These are phyloP conservation scores for Achlya flavicornis DNA, from an alignment of 2,888 invertebrate species.

Conservation along the genomic window DNA sequence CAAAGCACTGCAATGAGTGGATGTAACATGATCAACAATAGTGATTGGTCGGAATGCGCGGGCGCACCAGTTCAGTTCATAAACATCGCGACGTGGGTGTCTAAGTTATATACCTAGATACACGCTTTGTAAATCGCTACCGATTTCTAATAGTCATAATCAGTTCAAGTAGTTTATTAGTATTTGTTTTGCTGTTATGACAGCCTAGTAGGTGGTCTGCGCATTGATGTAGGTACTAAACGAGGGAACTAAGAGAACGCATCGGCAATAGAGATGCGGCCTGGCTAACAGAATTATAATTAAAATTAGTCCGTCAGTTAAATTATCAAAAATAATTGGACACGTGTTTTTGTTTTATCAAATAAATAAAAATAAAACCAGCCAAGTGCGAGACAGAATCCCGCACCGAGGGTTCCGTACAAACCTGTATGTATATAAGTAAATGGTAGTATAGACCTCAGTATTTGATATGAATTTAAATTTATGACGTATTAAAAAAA, in stretches of 20 bases:
- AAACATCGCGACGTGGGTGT: slow-evolving; percentile 11
- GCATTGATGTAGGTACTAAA: neutral
- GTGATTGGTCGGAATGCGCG: neutral
- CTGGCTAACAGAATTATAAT: no score
- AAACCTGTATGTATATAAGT: no score
- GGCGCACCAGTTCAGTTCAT: neutral
- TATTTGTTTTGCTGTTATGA: slow-evolving; percentile 6
- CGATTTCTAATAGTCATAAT: slow-evolving; percentile 7
- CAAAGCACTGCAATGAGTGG: neutral
- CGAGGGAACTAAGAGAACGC: no score
- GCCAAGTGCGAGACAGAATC: no score
- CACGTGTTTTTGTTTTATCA: no score
- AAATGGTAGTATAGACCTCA: no score
- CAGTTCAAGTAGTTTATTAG: neutral
- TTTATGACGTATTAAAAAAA: no score
- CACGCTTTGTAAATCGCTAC: neutral
- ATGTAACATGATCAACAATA: slow-evolving; percentile 8
- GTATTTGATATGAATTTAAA: no score
- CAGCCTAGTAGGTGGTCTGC: neutral
- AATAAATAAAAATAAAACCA: no score
- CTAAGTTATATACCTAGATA: neutral
- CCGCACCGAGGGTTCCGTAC: no score
- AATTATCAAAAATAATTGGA: neutral
- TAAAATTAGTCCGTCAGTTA: neutral
- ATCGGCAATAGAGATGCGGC: neutral